Percentiles rank a stretch among this genome's conserved stretches.
Conservation (phyloP, 2,888 invertebrate genomes). For the Pocota personata region DNA sequence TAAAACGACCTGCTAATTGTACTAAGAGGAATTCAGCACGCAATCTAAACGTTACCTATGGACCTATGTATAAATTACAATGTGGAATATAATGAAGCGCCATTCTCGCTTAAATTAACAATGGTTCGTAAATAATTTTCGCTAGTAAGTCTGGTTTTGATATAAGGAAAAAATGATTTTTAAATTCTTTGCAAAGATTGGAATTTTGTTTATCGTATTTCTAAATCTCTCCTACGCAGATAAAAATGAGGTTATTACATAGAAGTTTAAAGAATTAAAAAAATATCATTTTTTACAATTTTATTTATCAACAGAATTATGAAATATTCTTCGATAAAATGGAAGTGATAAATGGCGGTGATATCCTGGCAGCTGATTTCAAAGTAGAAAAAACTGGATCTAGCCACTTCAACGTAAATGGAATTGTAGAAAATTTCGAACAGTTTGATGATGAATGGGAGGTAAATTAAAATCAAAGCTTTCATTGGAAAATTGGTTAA, state of each 20-base stretch:
- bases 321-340: constrained; percentile 74
- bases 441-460: constrained; percentile 78
- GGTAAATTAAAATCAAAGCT: constrained; percentile 66
- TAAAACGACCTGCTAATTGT: too few species aligned
- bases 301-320: not conserved
- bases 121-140: too few species aligned
- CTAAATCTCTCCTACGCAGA: not conserved
- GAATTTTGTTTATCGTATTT: not conserved
- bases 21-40: too few species aligned
- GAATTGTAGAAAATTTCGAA: constrained; percentile 74
- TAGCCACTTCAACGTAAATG: constrained; percentile 75
- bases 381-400: constrained; percentile 71
- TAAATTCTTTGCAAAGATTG: not conserved
- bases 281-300: not conserved
- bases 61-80: too few species aligned
- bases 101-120: too few species aligned
- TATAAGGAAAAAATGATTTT: not conserved
- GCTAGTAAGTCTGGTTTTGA: too few species aligned
- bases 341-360: constrained; percentile 59
- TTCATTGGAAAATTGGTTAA: too few species aligned
- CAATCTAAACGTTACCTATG: too few species aligned
- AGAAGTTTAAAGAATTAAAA: not conserved
- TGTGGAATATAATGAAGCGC: too few species aligned
- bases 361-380: constrained; percentile 72
- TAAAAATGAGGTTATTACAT: not conserved